Base-by-base conservation (phyloP, 2,113 vertebrate genomes). In the Hylia prasina region DNA sequence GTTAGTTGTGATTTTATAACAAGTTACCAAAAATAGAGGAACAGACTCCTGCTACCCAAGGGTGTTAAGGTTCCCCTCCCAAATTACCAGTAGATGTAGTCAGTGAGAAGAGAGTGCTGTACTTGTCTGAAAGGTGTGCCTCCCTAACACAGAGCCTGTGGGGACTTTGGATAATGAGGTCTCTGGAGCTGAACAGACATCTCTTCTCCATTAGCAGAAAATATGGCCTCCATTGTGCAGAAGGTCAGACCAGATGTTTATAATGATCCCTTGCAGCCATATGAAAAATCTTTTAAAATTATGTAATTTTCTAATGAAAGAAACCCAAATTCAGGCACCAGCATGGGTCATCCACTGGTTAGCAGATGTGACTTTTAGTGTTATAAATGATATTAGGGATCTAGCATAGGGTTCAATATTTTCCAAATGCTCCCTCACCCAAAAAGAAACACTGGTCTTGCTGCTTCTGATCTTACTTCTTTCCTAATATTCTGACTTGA, bases 191-290 rank as follows among this genome's bases (percentile, higher is more conserved):
- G 82, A 66, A 60, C 83, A 95, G 75, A 80, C 84, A 83, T 90
- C 80, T 91, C 93, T 79, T 84, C 91, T 97, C 91, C 78, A 96
- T 96, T 94, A 94, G 84, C 85, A 90, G 91, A 82, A 94, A 86
- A 93, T 93, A 37, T 4, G 44, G 92, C 75, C 92, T 88, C 87
- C 90, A 66, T 90, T 96, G 82, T 93, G 87, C 82, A 66, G 73
- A 89, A 96, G 93, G 93, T 92, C 91, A 95, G 89, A 87, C 83
- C 78, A 93, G 68, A 93, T 94, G 87, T 95, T 90, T 82, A 60
- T 95, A 95, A 95, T 83, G 79, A 93, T 93, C 79, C 90, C 93
- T 95, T 83, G 45, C 85, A 96, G 94, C 60, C 63, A 80, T 94
- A 94, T 54, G 39, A 96, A 94, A 91, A 93, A 80, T 63, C 66